Evolutionary conservation across 1,140 invertebrate species (phyloP), one percentile per base, ranked within the genome.

Genomic region (Neodiprion virginianus): DNA sequence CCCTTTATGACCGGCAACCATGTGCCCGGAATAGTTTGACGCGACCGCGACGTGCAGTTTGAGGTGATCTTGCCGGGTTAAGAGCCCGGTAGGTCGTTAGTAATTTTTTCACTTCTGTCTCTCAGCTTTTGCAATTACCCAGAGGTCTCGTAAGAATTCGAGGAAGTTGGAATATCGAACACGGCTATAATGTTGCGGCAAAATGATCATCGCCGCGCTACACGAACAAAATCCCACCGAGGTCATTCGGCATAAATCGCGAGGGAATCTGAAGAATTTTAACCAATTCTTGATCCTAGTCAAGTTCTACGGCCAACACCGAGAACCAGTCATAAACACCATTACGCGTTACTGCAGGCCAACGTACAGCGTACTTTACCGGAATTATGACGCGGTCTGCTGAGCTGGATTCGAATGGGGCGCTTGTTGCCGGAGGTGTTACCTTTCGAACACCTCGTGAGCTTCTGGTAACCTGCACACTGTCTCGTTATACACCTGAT

Each of bases 1-100:
- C 76, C 77, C 79, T 88, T 88, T 88, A 88, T 83, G 86, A 88
- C 83, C 81, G 72, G 73, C 75, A 72, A 66, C 67, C 78, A 77
- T 74, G 78, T 78, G 81, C 79, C 72, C 76, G 75, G 50, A 53
- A 53, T 53, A 53, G 50, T 53, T 53, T 53, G 14, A 40, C 47
- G 69, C 69, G 69, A n/a, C 17, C 48, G 47, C 67, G 67, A 11
- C 12, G 23, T 77, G 77, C 75, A 72, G 80, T 81, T 83, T 75
- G 75, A 76, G 77, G 66, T 78, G 77, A 78, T 75, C 77, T 78
- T 76, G 17, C 17, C 17, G 74, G 78, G 78, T 80, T 83, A 83
- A 83, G 81, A 79, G 79, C 17, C 80, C 79, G 77, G 67, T 69
- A 69, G 12, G 67, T 69, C 67, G 67, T 69, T 69, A 69, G 67